Conservation (phyloP, 2,113 vertebrate species). For the Ptilonorhynchus violaceus region DNA sequence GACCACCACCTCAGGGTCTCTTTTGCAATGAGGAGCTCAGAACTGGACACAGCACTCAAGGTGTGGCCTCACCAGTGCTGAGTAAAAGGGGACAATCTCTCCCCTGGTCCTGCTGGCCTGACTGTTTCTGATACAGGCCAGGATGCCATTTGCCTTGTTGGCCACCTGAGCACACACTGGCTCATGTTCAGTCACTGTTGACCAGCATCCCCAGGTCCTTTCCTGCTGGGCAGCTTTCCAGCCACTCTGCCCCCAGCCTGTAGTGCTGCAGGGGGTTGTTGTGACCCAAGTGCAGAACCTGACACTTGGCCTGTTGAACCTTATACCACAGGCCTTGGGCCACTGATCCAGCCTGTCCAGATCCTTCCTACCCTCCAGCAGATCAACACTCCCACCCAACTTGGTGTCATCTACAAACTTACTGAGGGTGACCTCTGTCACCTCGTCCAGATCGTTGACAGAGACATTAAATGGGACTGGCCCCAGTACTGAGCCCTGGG, state of each 20-base stretch:
- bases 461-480: background rate
- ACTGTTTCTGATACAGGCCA: background rate
- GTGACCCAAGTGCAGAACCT: background rate
- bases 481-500: background rate
- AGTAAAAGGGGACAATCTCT: background rate
- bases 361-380: background rate
- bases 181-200: background rate
- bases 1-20: background rate
- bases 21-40: background rate
- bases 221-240: background rate
- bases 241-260: background rate
- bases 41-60: background rate
- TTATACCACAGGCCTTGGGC: background rate
- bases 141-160: background rate
- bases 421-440: background rate
- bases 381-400: background rate
- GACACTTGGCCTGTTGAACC: background rate
- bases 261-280: accelerated
- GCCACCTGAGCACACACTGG: background rate
- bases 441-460: background rate
- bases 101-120: background rate
- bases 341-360: background rate
- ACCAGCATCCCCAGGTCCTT: background rate
- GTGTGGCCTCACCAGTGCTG: background rate
- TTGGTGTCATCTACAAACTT: background rate